These are phyloP conservation scores for Myripristis jacobus DNA, from an alignment of 2,797 vertebrate genomes.

Conservation along the genomic window DNA sequence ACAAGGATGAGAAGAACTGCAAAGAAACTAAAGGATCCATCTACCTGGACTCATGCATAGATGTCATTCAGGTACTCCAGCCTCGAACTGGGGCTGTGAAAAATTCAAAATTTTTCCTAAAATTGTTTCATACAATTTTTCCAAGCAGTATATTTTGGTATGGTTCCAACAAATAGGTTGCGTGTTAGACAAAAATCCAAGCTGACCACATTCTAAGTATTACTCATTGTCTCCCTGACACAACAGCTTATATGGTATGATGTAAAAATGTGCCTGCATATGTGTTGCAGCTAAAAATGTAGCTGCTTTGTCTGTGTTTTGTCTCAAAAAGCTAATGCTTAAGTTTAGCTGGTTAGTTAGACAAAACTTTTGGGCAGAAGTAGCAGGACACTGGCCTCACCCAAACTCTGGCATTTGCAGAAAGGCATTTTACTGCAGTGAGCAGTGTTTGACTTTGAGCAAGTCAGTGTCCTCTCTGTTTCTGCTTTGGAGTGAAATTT, in stretches of 20 bases:
- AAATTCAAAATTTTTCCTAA: too few relatives aligned
- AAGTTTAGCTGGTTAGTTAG: not conserved
- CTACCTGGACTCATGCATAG: slow-evolving; percentile 96
- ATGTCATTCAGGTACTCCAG: slow-evolving; percentile 89
- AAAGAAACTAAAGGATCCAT: slow-evolving; percentile 98
- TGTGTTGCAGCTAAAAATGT: not conserved
- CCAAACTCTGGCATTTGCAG: too few relatives aligned
- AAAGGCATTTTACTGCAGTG: too few relatives aligned
- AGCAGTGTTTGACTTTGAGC: not conserved
- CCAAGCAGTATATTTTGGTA: too few relatives aligned
- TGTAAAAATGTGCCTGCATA: too few relatives aligned
- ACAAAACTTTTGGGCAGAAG: not conserved
- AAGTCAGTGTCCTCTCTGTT: not conserved
- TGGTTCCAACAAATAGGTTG: too few relatives aligned
- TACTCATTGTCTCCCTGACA: too few relatives aligned
- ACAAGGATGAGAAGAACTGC: slow-evolving; percentile 97
- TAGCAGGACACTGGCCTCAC: not conserved
- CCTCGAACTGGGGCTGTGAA: too few relatives aligned
- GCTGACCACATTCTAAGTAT: too few relatives aligned
- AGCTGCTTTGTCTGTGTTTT: not conserved
- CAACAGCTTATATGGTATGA: too few relatives aligned
- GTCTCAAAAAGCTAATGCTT: not conserved
- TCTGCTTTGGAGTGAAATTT: not conserved
- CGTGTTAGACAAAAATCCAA: too few relatives aligned
- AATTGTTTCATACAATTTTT: too few relatives aligned